Conservation (phyloP, 1,140 invertebrate species). For the Zelostemma sp. region DNA sequence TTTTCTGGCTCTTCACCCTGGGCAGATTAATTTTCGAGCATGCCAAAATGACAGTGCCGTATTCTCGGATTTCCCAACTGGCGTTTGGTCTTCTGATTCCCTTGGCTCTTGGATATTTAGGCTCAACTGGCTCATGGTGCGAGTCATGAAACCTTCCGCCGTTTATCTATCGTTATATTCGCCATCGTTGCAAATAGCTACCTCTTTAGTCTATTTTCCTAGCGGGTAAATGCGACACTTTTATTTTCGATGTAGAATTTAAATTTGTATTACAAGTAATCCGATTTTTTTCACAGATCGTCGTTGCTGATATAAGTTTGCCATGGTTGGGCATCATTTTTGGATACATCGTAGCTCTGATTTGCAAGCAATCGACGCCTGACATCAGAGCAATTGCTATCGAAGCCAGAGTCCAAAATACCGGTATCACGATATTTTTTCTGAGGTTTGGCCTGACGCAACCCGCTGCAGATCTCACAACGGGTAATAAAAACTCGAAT, state of each 20-base stretch:
- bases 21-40: no score
- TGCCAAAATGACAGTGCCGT: no score
- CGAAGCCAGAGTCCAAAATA: slow-evolving; percentile 96
- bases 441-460: slow-evolving; percentile 78
- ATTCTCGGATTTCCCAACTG: no score
- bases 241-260: slow-evolving; percentile 8
- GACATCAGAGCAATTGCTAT: slow-evolving; percentile 90
- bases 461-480: slow-evolving; percentile 84
- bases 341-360: slow-evolving; percentile 75
- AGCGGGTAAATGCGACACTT: slow-evolving; percentile 77
- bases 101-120: slow-evolving; percentile 85
- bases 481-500: slow-evolving; percentile 70
- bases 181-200: slow-evolving; percentile 92
- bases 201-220: slow-evolving; percentile 91
- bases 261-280: no score
- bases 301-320: slow-evolving; percentile 84
- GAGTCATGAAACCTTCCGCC: slow-evolving; percentile 89
- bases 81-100: no score
- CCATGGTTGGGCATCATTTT: slow-evolving; percentile 90
- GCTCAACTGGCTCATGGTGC: slow-evolving; percentile 78
- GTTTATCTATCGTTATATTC: slow-evolving; percentile 92
- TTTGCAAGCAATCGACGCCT: slow-evolving; percentile 74
- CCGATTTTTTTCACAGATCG: slow-evolving; percentile 83
- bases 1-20: no score
- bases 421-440: slow-evolving; percentile 91